phyloP scores from a whole-genome alignment of 2,888 invertebrate genomes.

The Slavum lentiscoides region DNA sequence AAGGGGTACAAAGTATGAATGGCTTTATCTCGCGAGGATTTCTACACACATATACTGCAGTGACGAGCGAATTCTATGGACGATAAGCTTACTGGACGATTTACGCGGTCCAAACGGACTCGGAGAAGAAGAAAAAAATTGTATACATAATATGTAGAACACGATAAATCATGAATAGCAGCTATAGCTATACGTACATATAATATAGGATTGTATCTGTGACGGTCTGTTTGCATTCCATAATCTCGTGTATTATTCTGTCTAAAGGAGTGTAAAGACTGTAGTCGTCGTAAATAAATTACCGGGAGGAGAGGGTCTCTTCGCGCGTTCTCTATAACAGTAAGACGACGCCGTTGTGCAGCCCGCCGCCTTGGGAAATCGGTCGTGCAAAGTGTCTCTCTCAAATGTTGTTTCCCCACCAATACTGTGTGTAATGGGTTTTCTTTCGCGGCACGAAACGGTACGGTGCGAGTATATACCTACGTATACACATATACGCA shows the following conservation, averaged over 20 bases:
- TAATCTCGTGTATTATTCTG: conserved; percentile 32
- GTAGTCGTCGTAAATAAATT: conserved; percentile 43
- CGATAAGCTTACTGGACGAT: conserved; percentile 8
- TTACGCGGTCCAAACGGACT: conserved; percentile 1
- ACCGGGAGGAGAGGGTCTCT: background rate
- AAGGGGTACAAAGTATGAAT: no score
- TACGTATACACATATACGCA: no score
- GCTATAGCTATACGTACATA: background rate
- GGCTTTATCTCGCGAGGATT: no score
- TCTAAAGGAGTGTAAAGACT: background rate
- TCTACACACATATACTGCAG: background rate
- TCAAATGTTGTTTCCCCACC: conserved; percentile 32
- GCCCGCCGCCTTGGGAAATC: conserved; percentile 31
- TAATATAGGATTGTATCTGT: conserved; percentile 17
- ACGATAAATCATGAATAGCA: background rate
- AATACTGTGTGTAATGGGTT: conserved; percentile 36
- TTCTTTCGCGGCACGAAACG: conserved; percentile 8
- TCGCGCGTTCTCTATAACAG: background rate
- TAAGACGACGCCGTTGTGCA: background rate
- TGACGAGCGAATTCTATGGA: background rate
- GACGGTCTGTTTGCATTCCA: conserved; percentile 39
- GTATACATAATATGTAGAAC: background rate
- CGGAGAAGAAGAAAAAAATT: background rate
- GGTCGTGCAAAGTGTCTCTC: conserved; percentile 32
- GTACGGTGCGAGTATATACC: no score